Percentiles rank a stretch among this genome's conserved stretches.
Evolutionary conservation across 2,888 invertebrate species (phyloP).

Genomic region (Erpobdella octoculata): DNA sequence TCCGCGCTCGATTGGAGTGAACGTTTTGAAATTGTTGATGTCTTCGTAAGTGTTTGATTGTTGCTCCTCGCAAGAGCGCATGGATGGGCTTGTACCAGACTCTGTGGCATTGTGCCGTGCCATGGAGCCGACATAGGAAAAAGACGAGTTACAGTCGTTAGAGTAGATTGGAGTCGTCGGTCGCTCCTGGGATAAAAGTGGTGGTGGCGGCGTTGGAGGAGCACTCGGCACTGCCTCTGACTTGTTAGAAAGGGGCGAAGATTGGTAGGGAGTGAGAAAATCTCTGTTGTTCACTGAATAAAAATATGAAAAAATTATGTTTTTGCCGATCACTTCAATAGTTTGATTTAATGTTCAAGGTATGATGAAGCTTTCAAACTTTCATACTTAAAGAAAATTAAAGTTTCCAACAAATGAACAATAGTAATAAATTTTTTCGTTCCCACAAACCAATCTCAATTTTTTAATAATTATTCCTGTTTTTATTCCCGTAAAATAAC

Average conservation of each 20-base stretch:
- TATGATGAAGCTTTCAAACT: too few species aligned
- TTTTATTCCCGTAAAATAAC: too few species aligned
- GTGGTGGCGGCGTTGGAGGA: slow-evolving; percentile 4
- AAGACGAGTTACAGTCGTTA: not conserved
- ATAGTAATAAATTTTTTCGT: too few species aligned
- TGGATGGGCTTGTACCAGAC: not conserved
- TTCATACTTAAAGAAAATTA: too few species aligned
- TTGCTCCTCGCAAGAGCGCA: not conserved
- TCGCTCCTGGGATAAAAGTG: not conserved
- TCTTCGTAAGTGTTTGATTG: slow-evolving; percentile 14
- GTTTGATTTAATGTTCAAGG: too few species aligned
- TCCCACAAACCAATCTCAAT: too few species aligned
- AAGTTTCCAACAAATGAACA: too few species aligned
- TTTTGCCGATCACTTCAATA: too few species aligned
- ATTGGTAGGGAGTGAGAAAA: slow-evolving; percentile 22
- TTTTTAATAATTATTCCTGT: too few species aligned
- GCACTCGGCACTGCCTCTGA: not conserved
- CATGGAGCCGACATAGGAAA: not conserved
- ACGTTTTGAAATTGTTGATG: slow-evolving; percentile 9
- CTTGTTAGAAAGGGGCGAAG: slow-evolving; percentile 24
- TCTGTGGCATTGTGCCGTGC: not conserved
- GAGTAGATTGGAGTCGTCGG: slow-evolving; percentile 17
- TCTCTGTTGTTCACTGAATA: slow-evolving; percentile 2
- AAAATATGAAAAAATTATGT: not conserved
- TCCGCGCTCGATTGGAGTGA: slow-evolving; percentile 2